These are phyloP conservation scores for Xerus inauris DNA, from an alignment of 2,113 vertebrate species.

Conservation along the genomic window DNA sequence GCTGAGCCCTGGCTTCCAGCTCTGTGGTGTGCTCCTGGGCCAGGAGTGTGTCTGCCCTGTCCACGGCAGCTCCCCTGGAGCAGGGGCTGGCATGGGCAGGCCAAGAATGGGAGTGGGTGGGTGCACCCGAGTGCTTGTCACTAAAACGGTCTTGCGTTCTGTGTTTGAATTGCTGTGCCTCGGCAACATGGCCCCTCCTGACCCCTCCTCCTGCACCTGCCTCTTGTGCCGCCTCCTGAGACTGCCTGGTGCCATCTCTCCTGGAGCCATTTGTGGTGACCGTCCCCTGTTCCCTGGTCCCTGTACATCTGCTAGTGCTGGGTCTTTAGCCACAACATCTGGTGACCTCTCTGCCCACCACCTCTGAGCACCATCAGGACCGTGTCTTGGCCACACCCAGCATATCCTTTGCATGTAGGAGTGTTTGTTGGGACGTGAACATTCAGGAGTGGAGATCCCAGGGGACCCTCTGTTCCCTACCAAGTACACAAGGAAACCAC, in stretches of 20 bases:
- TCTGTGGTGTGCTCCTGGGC: rapidly evolving
- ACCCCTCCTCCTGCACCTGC: rapidly evolving
- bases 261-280: not conserved
- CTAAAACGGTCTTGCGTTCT: rapidly evolving
- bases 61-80: too few species aligned
- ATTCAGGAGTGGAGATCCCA: rapidly evolving
- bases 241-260: not conserved
- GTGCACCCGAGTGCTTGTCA: too few species aligned
- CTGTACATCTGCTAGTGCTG: rapidly evolving
- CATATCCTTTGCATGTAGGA: rapidly evolving
- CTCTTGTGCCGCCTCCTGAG: too few species aligned
- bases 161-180: rapidly evolving
- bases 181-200: rapidly evolving
- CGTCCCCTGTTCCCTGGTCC: rapidly evolving
- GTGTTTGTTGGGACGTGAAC: rapidly evolving
- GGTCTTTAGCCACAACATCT: not conserved
- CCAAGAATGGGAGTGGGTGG: rapidly evolving
- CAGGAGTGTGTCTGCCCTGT: rapidly evolving
- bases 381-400: rapidly evolving
- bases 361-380: not conserved
- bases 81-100: not conserved
- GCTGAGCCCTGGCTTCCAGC: too few species aligned
- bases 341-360: not conserved
- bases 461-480: not conserved
- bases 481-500: not conserved